These are phyloP conservation scores for Euthynnus affinis DNA, from an alignment of 2,797 vertebrate species.

Conservation along the genomic window DNA sequence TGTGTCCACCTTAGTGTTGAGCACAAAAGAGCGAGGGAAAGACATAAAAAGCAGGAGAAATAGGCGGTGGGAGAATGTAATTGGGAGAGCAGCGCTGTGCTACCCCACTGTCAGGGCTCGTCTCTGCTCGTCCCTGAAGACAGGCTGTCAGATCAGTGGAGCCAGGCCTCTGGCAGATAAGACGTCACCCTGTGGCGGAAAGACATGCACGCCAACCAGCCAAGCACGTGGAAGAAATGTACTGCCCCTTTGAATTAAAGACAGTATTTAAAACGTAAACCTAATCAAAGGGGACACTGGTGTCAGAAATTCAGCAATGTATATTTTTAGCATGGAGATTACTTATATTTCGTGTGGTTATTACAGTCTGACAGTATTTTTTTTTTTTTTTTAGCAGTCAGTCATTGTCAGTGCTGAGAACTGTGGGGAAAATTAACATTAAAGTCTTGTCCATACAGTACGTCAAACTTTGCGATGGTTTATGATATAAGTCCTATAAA, in stretches of 20 bases:
- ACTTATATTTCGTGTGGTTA: background rate
- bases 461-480: background rate
- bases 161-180: constrained; percentile 61
- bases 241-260: constrained; percentile 43
- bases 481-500: background rate
- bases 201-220: constrained; percentile 25
- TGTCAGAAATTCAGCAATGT: background rate
- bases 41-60: constrained; percentile 18
- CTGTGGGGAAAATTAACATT: background rate
- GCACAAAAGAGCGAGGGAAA: background rate
- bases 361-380: background rate
- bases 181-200: constrained; percentile 53
- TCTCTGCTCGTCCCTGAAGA: constrained; percentile 66
- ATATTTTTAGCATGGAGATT: background rate
- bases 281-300: constrained; percentile 33
- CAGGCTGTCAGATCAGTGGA: constrained; percentile 69
- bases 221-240: constrained; percentile 22
- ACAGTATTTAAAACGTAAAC: constrained; percentile 23
- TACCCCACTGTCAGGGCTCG: constrained; percentile 57
- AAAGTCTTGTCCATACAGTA: background rate
- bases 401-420: background rate
- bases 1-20: constrained; percentile 14
- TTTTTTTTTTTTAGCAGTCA: constrained; percentile 11
- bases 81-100: constrained; percentile 54
- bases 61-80: constrained; percentile 48